Base-by-base conservation (phyloP, 2,797 vertebrate genomes). In the Fistularia commersonii region DNA sequence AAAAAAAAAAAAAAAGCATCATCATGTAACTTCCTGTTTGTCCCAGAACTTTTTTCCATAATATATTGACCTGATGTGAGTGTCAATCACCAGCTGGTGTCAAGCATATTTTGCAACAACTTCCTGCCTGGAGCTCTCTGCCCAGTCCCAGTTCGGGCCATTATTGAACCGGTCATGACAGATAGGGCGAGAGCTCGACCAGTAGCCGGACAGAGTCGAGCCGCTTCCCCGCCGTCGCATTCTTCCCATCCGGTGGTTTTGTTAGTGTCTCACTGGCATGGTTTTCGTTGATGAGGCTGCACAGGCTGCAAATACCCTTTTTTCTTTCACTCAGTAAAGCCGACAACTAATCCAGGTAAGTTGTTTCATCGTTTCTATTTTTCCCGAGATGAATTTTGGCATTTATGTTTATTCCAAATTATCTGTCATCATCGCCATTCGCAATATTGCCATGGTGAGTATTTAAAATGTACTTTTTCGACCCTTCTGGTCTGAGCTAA, bases 141-240 rank as follows among this genome's bases (percentile, higher is more conserved):
- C 71, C 51, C 51, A 79, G 72, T 72, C 64, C 80, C 46, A 61
- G 54, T 77, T 78, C 61, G 59, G 58, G 39, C 35, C 51, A 14
- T 52, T 84, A 87, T 87, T 83, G 88, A 88, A 74, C 77, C 46
- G 48, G 48, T 72, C 55, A 64, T 48, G 61, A 65, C 48, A 59
- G 12, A 62, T 37, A 57, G 38, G 49, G 13, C 64, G 43, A 50
- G 51, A 51, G 51, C 53, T 32, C 15, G 49, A 56, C 51, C 53
- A 41, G 57, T n/a, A 69, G 71, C 41, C 52, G 41, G 46, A 67
- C 8, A 70, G 48, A 76, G 46, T 67, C 51, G 41, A 72, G 61
- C 32, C 23, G 49, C 43, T 42, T 57, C 33, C 57, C 57, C 60
- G 64, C 41, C 64, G 69, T 44, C 36, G 55, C 65, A 48, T 73